Evolutionary conservation across 1,140 invertebrate genomes (phyloP), one percentile per base, ranked within the genome.

Genomic region (Anastrepha obliqua): DNA sequence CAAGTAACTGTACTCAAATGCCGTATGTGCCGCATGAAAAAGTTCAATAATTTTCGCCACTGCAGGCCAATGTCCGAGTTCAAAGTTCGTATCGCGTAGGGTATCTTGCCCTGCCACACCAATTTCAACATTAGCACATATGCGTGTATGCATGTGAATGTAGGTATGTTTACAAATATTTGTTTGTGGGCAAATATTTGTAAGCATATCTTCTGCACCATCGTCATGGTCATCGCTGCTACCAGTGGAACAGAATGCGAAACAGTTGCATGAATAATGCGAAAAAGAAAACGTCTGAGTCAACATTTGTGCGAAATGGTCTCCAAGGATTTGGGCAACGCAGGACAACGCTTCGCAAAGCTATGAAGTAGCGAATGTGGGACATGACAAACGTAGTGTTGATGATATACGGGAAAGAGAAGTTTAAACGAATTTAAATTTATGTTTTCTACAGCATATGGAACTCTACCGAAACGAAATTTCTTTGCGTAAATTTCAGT

Each of bases 211-310:
- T 55, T 29, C 44, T n/a, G n/a, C 47, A 74, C 39, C 67, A 74
- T 44, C 67, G 39, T 44, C 67, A 20, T 55, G 47, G 74, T 81
- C 74, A 81, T 74, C 11, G 70, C 13, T 17, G 13, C 15, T 81
- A 15, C 74, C 7, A 81, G 74, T 55, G 87, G 70, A 88, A 88
- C 65, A 85, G 87, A 88, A 88, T 88, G 65, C 51, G 85, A 74
- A 88, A 78, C 87, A 88, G 85, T 88, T 88, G 87, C 87, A 86
- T 88, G 86, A 86, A 88, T 88, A 74, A 88, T 86, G 65, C 20
- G 59, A 86, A 74, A 60, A 39, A 59, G 15, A 86, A 86, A 86
- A 86, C 59, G 85, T 62, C 85, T 60, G 85, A 20, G 29, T 60
- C 58, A 62, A 62, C 29, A 44, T 86, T 86, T 60, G 85, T 86